A percentile compares a stretch with the other conserved stretches of the same genome.
Conservation (phyloP, 2,888 invertebrate species). For the Eupithecia exiguata region DNA sequence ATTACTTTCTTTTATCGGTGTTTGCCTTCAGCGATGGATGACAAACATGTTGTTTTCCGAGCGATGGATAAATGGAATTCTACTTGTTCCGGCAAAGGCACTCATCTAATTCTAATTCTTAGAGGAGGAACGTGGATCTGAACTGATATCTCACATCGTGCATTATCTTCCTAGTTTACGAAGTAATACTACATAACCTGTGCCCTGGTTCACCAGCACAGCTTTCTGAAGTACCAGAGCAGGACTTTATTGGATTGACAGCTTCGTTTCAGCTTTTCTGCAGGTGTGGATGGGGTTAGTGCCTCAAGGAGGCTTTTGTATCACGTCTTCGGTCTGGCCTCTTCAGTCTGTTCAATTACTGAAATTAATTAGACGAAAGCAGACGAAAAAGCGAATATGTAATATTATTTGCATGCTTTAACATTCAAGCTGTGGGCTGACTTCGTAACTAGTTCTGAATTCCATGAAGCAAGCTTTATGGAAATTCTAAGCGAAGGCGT, state of each 20-base stretch:
- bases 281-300: neutral
- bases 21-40: neutral
- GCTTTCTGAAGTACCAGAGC: neutral
- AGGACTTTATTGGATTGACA: neutral
- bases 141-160: neutral
- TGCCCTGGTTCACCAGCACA: neutral
- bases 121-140: neutral
- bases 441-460: slow-evolving; percentile 15
- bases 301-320: neutral
- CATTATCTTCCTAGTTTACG: neutral
- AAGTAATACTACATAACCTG: no score
- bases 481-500: slow-evolving; percentile 12
- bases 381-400: neutral
- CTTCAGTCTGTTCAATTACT: neutral
- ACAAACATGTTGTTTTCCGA: slow-evolving; percentile 6
- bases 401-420: slow-evolving; percentile 4
- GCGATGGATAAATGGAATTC: neutral
- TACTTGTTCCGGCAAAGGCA: neutral
- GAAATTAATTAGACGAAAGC: neutral
- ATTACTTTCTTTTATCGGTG: slow-evolving; percentile 1
- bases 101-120: neutral
- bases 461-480: slow-evolving; percentile 14
- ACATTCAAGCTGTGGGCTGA: slow-evolving; percentile 1
- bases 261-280: neutral
- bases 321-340: neutral